phyloP scores from a whole-genome alignment of 92 coral and sea anemone genomes.

The Epizoanthus ramosus region DNA sequence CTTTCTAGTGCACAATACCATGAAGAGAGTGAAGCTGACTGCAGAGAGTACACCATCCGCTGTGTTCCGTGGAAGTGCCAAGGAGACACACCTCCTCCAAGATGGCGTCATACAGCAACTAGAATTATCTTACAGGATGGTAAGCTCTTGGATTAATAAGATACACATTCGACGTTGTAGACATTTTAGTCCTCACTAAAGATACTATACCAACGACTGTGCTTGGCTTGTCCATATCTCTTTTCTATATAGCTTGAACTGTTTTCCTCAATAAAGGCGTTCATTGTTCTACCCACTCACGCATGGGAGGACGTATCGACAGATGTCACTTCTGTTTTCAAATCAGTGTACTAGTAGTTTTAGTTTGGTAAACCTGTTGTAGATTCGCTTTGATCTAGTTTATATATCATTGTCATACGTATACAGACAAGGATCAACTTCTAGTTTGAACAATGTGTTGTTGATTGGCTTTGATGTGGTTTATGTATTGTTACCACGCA shows the following conservation, averaged over 20 bases:
- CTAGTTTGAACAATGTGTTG: not conserved
- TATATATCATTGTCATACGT: not conserved
- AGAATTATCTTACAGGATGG: slow-evolving; percentile 32
- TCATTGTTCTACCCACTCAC: too few relatives aligned
- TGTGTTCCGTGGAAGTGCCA: slow-evolving; percentile 34
- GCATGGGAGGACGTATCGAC: too few relatives aligned
- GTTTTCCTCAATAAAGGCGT: too few relatives aligned
- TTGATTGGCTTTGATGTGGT: not conserved
- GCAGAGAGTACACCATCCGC: slow-evolving; percentile 5
- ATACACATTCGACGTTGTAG: too few relatives aligned
- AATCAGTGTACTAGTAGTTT: too few relatives aligned
- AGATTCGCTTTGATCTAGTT: not conserved
- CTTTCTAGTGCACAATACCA: not conserved
- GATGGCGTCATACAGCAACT: slow-evolving; percentile 88
- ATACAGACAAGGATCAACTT: slow-evolving; percentile 38
- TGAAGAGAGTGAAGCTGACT: not conserved
- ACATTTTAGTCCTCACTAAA: too few relatives aligned
- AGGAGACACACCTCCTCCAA: slow-evolving; percentile 65
- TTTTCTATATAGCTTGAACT: too few relatives aligned
- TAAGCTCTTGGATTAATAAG: not conserved
- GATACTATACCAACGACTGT: too few relatives aligned
- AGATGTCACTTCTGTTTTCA: too few relatives aligned
- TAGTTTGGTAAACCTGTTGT: not conserved
- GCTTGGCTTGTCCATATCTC: too few relatives aligned
- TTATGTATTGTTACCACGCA: not conserved